These are phyloP conservation scores for Tinea pellionella DNA, from an alignment of 2,888 invertebrate species.

Conservation along the genomic window DNA sequence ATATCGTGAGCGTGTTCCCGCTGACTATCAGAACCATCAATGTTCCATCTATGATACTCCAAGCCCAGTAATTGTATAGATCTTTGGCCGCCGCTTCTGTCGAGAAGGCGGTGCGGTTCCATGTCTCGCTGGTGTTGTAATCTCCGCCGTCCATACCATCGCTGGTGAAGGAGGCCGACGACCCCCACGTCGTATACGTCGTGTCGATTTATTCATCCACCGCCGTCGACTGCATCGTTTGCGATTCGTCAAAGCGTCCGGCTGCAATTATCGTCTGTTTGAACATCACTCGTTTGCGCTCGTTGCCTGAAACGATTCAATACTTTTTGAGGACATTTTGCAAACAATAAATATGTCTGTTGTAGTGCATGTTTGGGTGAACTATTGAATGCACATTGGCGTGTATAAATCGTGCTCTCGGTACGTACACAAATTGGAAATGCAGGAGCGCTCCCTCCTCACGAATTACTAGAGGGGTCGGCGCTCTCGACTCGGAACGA, in stretches of 20 bases:
- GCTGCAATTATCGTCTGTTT: neutral
- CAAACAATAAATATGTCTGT: neutral
- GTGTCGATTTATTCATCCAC: neutral
- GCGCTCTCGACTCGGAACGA: too few species aligned
- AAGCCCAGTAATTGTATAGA: constrained; percentile 65
- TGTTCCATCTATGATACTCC: constrained; percentile 75
- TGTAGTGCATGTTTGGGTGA: constrained; percentile 19
- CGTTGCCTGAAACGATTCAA: neutral
- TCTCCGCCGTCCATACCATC: constrained; percentile 63
- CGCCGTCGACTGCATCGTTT: neutral
- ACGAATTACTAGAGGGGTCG: constrained; percentile 29
- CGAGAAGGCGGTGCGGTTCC: constrained; percentile 37
- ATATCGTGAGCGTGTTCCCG: constrained; percentile 81
- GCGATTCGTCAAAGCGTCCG: neutral
- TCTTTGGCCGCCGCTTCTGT: constrained; percentile 25
- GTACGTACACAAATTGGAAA: constrained; percentile 23
- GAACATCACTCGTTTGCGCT: neutral
- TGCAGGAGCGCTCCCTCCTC: constrained; percentile 32
- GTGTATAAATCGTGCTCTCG: constrained; percentile 25
- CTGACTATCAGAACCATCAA: constrained; percentile 75
- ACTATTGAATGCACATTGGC: constrained; percentile 29
- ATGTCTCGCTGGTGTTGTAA: constrained; percentile 48
- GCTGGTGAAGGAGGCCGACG: constrained; percentile 61
- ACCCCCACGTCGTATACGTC: constrained; percentile 32
- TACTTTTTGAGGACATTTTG: too few species aligned